Base-by-base conservation (phyloP, 2,113 vertebrate species). In the Harpagus bidentatus region DNA sequence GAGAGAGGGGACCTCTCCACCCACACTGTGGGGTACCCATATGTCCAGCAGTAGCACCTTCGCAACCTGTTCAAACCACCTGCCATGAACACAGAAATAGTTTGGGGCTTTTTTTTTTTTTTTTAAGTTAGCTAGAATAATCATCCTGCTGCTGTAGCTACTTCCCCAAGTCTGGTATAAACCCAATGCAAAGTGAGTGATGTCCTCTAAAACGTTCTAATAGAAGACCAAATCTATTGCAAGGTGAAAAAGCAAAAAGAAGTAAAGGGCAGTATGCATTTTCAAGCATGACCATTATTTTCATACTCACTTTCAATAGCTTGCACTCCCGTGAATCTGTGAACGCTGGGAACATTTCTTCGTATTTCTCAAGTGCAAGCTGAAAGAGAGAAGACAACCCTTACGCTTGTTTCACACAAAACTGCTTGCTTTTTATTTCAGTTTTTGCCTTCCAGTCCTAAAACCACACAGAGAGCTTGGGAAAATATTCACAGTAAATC, bases 271-370 rank as follows among this genome's bases (percentile, higher is more conserved):
- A 10, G 10, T 5, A 9, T 1, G 12, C 23, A 1, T 48, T 74
- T 69, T 25, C 15, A 48, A 17, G 40, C 5, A 2, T 4, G 18
- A 47, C 34, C 11, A 3, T 20, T 22, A 11, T 9, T 55, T 67
- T 18, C 59, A 36, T 28, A 47, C 96, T 96, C 97, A 99, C 99
- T 99, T 99, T 99, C 97, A 99, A 94, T 92, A 99, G 97, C 95
- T 99, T 99, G 98, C 99, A 99, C 97, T 99, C 99, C 98, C 99
- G 98, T 52, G 99, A 99, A 95, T 99, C 99, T 59, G 99, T 98
- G 98, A 99, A 99, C 2, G 99, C 99, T 3, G 99, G 99, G 96
- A 99, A 99, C 99, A 99, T 99, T 97, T 99, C 99, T 88, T 99
- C 99, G 0, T 99, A 99, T 71, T 99, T 99, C 97, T 99, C 99